Evolutionary conservation across 1,140 invertebrate genomes (phyloP).

Genomic region (Drosophila ficusphila): DNA sequence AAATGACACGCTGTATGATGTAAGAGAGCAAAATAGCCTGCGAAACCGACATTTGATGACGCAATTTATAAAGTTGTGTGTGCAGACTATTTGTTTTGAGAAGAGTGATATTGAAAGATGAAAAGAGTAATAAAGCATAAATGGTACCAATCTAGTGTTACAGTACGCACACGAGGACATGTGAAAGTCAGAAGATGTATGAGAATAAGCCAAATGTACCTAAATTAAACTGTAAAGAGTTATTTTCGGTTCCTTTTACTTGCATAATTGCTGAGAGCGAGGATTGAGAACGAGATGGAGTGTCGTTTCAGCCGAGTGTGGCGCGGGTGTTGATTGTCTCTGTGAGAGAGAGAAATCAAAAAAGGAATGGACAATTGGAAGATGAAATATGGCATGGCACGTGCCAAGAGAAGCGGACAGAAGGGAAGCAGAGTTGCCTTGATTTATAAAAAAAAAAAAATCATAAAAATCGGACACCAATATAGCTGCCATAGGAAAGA

Average conservation of each 20-base stretch:
- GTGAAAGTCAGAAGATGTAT: too few relatives aligned
- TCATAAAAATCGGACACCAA: too few relatives aligned
- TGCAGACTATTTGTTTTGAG: background rate
- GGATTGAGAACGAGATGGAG: too few relatives aligned
- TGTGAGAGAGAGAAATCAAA: background rate
- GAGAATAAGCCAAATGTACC: too few relatives aligned
- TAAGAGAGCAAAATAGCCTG: background rate
- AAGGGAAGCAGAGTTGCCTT: background rate
- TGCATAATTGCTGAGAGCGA: too few relatives aligned
- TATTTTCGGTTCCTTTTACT: too few relatives aligned
- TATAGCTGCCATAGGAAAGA: too few relatives aligned
- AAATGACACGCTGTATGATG: background rate
- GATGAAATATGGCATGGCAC: background rate
- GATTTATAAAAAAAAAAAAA: too few relatives aligned
- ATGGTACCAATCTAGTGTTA: conserved; percentile 4
- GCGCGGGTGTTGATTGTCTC: background rate
- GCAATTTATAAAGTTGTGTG: conserved; percentile 3
- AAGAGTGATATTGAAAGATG: background rate
- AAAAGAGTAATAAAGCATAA: background rate
- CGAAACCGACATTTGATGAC: conserved; percentile 9
- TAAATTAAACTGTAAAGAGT: too few relatives aligned
- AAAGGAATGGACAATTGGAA: background rate
- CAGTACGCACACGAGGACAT: too few relatives aligned
- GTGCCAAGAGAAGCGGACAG: background rate
- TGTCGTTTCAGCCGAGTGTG: too few relatives aligned